A percentile compares a stretch with the other conserved stretches of the same genome.
Evolutionary conservation across 1,140 invertebrate genomes (phyloP).

Genomic region (Cyclina sinensis): DNA sequence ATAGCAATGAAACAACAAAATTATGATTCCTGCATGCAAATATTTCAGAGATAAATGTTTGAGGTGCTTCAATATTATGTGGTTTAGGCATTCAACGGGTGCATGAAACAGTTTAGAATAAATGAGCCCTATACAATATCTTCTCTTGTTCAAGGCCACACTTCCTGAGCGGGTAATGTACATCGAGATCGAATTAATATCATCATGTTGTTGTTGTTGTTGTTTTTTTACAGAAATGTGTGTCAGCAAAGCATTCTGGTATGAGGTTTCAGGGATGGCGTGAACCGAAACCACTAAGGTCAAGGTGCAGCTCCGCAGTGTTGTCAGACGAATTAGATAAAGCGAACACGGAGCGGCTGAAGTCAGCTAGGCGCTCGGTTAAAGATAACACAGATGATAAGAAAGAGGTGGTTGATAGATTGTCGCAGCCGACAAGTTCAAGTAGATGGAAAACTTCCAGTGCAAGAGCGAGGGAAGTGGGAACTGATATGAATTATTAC

Average conservation of each 20-base stretch:
- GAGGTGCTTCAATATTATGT: too few relatives aligned
- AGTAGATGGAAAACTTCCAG: constrained; percentile 41
- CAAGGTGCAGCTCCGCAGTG: constrained; percentile 52
- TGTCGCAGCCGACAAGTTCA: constrained; percentile 45
- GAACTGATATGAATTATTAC: constrained; percentile 64
- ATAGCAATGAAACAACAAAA: too few relatives aligned
- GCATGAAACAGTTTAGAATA: too few relatives aligned
- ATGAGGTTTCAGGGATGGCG: constrained; percentile 63
- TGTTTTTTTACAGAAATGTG: constrained; percentile 51
- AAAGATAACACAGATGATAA: neutral
- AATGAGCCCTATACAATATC: too few relatives aligned
- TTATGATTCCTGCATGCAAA: too few relatives aligned
- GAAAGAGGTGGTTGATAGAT: constrained; percentile 7
- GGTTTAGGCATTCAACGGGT: too few relatives aligned
- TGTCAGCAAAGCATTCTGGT: constrained; percentile 63
- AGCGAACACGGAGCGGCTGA: neutral
- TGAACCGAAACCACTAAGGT: constrained; percentile 49
- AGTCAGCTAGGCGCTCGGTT: neutral
- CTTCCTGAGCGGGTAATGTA: neutral
- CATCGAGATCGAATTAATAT: neutral
- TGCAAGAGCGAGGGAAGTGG: constrained; percentile 37
- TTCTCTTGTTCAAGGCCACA: neutral
- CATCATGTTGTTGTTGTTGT: neutral
- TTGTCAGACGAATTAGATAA: neutral
- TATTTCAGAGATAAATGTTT: too few relatives aligned